A percentile compares a stretch with the other conserved stretches of the same genome.
Conservation (phyloP, 2,113 vertebrate genomes). For the Oncorhynchus gorbuscha region DNA sequence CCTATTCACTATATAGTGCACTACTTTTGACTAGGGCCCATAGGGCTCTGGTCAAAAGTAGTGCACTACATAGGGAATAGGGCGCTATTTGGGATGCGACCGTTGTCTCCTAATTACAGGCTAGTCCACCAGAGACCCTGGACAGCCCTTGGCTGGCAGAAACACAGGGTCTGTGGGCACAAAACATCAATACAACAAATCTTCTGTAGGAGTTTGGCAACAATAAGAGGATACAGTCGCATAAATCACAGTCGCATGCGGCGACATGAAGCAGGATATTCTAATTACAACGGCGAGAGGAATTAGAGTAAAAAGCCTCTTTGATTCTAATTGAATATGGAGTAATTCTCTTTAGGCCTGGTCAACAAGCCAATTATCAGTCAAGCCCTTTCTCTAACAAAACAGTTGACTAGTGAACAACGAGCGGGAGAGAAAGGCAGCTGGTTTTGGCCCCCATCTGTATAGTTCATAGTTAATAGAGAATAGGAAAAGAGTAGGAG, state of each 20-base stretch:
- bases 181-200: constrained; percentile 6
- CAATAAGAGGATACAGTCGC: neutral
- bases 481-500: too few relatives aligned
- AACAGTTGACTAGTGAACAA: neutral
- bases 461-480: neutral
- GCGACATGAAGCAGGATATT: constrained; percentile 7
- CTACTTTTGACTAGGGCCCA: too few relatives aligned
- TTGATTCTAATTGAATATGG: constrained; percentile 4
- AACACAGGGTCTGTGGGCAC: constrained; percentile 1
- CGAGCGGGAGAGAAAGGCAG: neutral
- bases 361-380: constrained; percentile 7
- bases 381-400: neutral
- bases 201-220: neutral
- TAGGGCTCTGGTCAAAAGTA: too few relatives aligned
- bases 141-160: neutral
- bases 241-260: constrained; percentile 10
- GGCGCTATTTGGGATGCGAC: too few relatives aligned
- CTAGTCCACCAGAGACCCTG: constrained; percentile 8
- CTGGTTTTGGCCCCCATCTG: neutral
- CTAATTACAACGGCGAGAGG: constrained; percentile 3
- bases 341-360: neutral
- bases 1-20: too few relatives aligned
- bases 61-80: too few relatives aligned
- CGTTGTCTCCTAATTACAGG: constrained; percentile 33
- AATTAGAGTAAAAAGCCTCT: neutral